These are phyloP conservation scores for Halichondria panicea DNA, from an alignment of 37 sponge, comb jelly and placozoan genomes.

Conservation along the genomic window DNA sequence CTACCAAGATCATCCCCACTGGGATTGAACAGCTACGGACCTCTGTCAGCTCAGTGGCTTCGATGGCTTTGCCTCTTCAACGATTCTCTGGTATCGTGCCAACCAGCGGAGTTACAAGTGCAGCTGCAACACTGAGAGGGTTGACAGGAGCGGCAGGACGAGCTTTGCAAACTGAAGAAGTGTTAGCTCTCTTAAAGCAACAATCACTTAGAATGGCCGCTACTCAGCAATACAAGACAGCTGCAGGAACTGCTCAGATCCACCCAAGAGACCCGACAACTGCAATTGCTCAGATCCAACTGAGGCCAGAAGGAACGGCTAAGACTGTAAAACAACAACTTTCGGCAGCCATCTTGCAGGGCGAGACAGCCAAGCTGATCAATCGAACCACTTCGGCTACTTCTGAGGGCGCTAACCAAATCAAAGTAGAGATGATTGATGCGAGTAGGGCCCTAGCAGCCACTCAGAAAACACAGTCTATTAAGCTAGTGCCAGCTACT, in stretches of 20 bases:
- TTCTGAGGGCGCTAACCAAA: background rate
- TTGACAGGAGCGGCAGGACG: slow-evolving; percentile 17
- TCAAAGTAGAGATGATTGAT: slow-evolving; percentile 11
- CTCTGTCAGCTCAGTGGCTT: slow-evolving; percentile 16
- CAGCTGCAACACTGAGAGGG: slow-evolving; percentile 7
- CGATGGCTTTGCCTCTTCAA: slow-evolving; percentile 22
- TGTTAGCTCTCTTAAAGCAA: slow-evolving; percentile 67
- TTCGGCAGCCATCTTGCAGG: background rate
- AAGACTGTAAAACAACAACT: background rate
- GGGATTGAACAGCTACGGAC: slow-evolving; percentile 54
- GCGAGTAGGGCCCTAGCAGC: background rate
- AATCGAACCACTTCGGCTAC: background rate
- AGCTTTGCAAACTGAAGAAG: slow-evolving; percentile 59
- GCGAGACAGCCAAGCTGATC: background rate
- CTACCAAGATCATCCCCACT: too few species aligned
- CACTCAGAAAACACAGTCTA: background rate
- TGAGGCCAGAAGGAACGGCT: background rate
- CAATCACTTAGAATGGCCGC: slow-evolving; percentile 57
- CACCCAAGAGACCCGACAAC: background rate
- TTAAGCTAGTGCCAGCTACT: too few species aligned
- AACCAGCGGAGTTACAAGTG: slow-evolving; percentile 4
- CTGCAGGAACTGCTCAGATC: slow-evolving; percentile 14
- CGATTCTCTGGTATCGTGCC: slow-evolving; percentile 15
- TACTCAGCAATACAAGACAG: background rate
- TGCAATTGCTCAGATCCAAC: too few species aligned